Evolutionary conservation across 1,140 invertebrate genomes (phyloP).

Genomic region (Caerostris darwini): DNA sequence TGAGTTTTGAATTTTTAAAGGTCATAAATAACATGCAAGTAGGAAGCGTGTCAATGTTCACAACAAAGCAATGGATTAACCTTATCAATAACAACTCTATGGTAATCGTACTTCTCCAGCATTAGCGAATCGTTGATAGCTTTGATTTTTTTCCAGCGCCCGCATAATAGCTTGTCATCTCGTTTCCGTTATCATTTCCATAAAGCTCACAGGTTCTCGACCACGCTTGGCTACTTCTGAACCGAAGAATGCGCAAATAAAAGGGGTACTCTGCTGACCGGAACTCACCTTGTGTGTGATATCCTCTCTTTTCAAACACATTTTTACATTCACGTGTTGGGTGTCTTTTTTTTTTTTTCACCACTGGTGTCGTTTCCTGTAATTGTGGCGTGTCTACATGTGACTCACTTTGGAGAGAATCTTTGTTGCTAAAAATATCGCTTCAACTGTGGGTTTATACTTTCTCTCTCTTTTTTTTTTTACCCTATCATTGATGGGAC

Average conservation of each 20-base stretch:
- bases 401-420: background rate
- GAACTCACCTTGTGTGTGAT: background rate
- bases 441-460: background rate
- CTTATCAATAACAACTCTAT: background rate
- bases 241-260: background rate
- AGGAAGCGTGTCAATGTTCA: background rate
- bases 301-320: background rate
- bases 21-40: slow-evolving; percentile 15
- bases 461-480: background rate
- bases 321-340: background rate
- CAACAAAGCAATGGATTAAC: background rate
- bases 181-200: background rate
- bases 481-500: no score
- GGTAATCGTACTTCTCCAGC: background rate
- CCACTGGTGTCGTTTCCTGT: background rate
- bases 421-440: slow-evolving; percentile 22
- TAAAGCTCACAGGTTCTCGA: slow-evolving; percentile 13
- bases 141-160: background rate
- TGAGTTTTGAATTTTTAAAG: background rate
- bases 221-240: background rate
- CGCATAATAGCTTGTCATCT: background rate
- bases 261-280: background rate
- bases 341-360: background rate
- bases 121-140: background rate
- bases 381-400: background rate